Conservation (phyloP, 2,888 invertebrate species). For the Vesta saturnalis region DNA sequence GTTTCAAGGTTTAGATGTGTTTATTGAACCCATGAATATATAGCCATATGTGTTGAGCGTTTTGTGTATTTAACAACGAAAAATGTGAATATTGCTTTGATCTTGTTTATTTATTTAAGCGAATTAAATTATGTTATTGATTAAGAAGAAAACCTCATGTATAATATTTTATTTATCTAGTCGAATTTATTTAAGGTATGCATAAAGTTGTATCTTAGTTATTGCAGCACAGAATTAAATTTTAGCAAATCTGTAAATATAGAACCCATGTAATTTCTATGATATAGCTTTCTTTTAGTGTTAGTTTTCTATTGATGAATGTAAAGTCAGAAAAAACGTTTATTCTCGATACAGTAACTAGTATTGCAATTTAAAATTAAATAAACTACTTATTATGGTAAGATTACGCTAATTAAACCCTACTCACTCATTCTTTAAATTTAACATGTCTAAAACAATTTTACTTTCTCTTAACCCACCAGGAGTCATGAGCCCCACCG, state of each 20-base stretch:
- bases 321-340: slow-evolving; percentile 5
- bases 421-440: neutral
- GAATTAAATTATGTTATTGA: neutral
- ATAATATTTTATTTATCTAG: slow-evolving; percentile 3
- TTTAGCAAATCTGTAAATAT: slow-evolving; percentile 7
- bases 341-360: slow-evolving; percentile 8
- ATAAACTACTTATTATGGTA: neutral
- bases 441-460: too few relatives aligned
- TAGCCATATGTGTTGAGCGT: neutral
- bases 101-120: neutral
- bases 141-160: neutral
- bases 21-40: too few relatives aligned
- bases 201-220: neutral
- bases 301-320: neutral
- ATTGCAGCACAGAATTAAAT: neutral
- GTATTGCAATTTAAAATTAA: slow-evolving; percentile 2
- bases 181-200: neutral
- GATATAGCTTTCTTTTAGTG: neutral
- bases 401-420: neutral
- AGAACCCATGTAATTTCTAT: neutral
- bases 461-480: too few relatives aligned
- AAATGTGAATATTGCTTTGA: neutral
- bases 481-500: too few relatives aligned
- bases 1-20: neutral
- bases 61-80: neutral